phyloP scores from a whole-genome alignment of 2,888 invertebrate genomes.

The Callosobruchus maculatus region DNA sequence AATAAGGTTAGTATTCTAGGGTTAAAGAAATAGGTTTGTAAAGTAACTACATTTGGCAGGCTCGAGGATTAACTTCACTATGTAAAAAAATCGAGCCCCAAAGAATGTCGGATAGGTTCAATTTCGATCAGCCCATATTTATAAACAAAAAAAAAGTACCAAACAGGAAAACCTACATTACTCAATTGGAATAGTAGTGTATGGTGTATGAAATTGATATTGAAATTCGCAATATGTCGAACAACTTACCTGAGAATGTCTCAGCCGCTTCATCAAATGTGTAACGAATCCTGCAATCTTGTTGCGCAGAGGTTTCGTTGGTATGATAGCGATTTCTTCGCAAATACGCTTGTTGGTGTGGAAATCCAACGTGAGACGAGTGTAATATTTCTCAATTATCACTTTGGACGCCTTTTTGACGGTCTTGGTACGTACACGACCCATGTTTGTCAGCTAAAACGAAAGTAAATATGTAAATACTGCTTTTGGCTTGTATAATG shows the following conservation, averaged over 20 bases:
- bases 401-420: conserved; percentile 99
- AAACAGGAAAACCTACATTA: no score
- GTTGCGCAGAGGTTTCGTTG: conserved; percentile 95
- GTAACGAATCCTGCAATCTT: conserved; percentile 99
- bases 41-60: no score
- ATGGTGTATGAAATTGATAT: no score
- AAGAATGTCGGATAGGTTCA: no score
- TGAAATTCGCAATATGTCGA: no score
- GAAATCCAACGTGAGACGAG: conserved; percentile 94
- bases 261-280: conserved; percentile 98
- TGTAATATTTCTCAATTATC: conserved; percentile 99
- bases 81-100: no score
- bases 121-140: no score
- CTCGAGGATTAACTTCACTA: no score
- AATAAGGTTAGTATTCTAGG: no score
- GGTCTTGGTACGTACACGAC: conserved; percentile 99
- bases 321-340: conserved; percentile 99
- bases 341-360: conserved; percentile 99
- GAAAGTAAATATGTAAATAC: background rate
- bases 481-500: background rate
- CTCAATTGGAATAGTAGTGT: no score
- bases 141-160: no score
- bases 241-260: conserved; percentile 81
- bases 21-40: no score
- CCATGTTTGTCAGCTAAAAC: conserved; percentile 57